Conservation (phyloP, 2,113 vertebrate genomes). For the Cygnus atratus region DNA sequence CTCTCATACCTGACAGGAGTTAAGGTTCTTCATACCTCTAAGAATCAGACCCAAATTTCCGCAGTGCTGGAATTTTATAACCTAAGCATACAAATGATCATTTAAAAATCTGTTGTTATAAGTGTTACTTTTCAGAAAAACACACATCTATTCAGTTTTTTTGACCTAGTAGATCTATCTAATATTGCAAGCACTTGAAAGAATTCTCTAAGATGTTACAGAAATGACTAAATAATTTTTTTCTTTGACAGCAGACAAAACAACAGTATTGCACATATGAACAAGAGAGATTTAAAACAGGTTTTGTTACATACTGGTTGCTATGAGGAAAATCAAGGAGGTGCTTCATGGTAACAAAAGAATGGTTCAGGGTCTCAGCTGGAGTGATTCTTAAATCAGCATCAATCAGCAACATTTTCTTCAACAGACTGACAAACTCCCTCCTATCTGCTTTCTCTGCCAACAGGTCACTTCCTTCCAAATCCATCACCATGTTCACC, state of each 20-base stretch:
- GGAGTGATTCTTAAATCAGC: conserved; percentile 94
- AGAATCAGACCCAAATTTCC: background rate
- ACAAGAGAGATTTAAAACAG: background rate
- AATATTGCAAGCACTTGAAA: background rate
- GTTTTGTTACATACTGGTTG: conserved; percentile 87
- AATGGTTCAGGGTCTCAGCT: conserved; percentile 89
- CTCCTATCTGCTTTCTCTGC: conserved; percentile 95
- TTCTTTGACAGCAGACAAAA: background rate
- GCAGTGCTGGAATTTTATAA: background rate
- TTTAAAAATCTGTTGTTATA: background rate
- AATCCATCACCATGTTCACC: conserved; percentile 99
- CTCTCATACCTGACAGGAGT: background rate
- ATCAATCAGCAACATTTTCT: conserved; percentile 98
- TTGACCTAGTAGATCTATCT: background rate
- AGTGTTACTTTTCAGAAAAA: background rate
- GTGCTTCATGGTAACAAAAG: conserved; percentile 98
- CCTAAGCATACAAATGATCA: background rate
- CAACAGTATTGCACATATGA: background rate
- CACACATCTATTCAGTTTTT: background rate
- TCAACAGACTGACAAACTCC: conserved; percentile 96
- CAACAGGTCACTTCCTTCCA: conserved; percentile 95
- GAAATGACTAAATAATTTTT: background rate
- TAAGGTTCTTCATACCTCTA: background rate
- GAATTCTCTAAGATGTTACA: background rate
- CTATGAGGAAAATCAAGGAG: conserved; percentile 97